Conservation (phyloP, 2,113 vertebrate species). For the Cacatua alba region DNA sequence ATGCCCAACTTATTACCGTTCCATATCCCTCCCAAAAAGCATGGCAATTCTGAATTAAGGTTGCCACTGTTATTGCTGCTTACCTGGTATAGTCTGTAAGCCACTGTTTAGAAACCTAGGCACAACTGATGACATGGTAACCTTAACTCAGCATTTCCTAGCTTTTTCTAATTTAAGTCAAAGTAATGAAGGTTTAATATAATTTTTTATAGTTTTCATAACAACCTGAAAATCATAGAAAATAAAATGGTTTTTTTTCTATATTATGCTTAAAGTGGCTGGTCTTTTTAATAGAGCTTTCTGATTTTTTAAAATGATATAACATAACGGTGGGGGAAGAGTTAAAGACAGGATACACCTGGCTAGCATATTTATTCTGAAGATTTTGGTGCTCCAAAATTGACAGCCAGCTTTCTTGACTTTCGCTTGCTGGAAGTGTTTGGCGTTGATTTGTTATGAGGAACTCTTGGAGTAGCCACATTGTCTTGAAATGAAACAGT, state of each 20-base stretch:
- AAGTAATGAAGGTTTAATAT: constrained; percentile 19
- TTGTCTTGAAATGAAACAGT: constrained; percentile 65
- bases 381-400: constrained; percentile 90
- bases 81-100: constrained; percentile 18
- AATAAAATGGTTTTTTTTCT: constrained; percentile 56
- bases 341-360: constrained; percentile 54
- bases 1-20: constrained; percentile 62
- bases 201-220: constrained; percentile 15
- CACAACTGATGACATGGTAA: constrained; percentile 44
- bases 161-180: constrained; percentile 19
- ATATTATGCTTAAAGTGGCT: constrained; percentile 54
- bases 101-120: constrained; percentile 45
- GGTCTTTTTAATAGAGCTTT: constrained; percentile 65
- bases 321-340: constrained; percentile 46
- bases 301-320: constrained; percentile 60
- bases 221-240: constrained; percentile 62
- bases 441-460: constrained; percentile 75
- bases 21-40: constrained; percentile 50
- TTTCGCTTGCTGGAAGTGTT: constrained; percentile 88
- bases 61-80: constrained; percentile 68
- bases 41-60: not conserved
- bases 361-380: constrained; percentile 81
- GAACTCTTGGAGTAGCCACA: constrained; percentile 59
- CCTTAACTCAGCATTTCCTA: constrained; percentile 29
- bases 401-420: constrained; percentile 93